These are phyloP conservation scores for Trichogramma pretiosum DNA, from an alignment of 1,140 invertebrate genomes.

Conservation along the genomic window DNA sequence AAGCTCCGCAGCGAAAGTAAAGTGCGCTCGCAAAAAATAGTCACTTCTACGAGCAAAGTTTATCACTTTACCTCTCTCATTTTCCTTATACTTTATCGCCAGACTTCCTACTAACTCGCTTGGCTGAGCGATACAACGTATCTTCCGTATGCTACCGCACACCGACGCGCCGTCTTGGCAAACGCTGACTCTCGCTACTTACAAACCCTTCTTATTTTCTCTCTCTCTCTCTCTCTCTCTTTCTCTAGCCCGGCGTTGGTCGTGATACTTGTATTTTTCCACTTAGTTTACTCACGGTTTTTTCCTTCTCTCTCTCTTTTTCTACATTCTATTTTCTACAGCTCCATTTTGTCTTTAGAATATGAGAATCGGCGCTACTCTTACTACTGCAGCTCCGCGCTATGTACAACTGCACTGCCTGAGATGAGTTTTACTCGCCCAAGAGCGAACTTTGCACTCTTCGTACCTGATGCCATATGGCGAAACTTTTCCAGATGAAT, in stretches of 20 bases:
- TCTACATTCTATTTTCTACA: too few relatives aligned
- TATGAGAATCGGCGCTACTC: too few relatives aligned
- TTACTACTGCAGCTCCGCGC: too few relatives aligned
- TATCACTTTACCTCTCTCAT: conserved; percentile 23
- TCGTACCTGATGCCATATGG: conserved; percentile 21
- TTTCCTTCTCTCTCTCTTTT: conserved; percentile 21
- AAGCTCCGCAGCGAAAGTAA: not conserved
- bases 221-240: too few relatives aligned
- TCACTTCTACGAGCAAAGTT: conserved; percentile 22
- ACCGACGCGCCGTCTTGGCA: not conserved
- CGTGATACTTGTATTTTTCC: not conserved
- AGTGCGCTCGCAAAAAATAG: conserved; percentile 19
- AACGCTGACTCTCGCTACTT: not conserved
- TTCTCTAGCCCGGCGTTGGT: too few relatives aligned
- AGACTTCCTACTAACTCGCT: too few relatives aligned
- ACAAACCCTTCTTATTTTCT: too few relatives aligned
- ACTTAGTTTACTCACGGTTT: conserved; percentile 17
- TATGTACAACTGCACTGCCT: too few relatives aligned
- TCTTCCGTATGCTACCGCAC: too few relatives aligned
- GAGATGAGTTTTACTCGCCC: too few relatives aligned
- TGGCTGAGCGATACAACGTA: too few relatives aligned
- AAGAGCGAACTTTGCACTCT: conserved; percentile 27
- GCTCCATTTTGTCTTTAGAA: too few relatives aligned
- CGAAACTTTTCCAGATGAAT: conserved; percentile 30
- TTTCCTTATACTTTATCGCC: not conserved